Base-by-base conservation (phyloP, 2,888 invertebrate genomes). In the Sceliomorpha sp. region DNA sequence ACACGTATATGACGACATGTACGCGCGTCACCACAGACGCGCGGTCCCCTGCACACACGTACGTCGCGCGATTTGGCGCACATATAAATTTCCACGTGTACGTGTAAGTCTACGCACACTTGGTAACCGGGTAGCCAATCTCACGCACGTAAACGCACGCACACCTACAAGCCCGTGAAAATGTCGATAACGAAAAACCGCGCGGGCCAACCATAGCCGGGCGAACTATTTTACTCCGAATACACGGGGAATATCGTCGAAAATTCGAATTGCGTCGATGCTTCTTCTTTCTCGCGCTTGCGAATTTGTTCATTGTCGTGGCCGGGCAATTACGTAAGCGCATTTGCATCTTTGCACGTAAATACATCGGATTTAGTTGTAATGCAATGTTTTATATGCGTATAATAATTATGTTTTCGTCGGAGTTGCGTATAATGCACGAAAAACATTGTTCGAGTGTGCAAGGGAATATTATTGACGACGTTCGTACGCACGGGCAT, bases 131-230 rank as follows among this genome's bases (percentile, higher is more conserved):
- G 27, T 45, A 68, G 62, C 51, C 37, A 56, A 58, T 70, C 58
- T 72, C 68, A 74, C 72, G 70, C 70, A 74, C 70, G 62, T 66
- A 72, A 63, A 69, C 40, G 67, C 70, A 68, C 72, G 59, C 70
- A 72, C 70, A 69, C 70, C 47, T 53, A 70, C 71, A 64, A 64
- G 45, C 73, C n/a, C 45, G 82, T 78, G 81, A 85, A 87, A 86
- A 87, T 88, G 87, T 88, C 87, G 87, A 87, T 88, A 87, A 86
- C 86, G 86, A 87, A 87, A 87, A 87, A 87, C 83, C 87, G 79
- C 81, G 72, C 72, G 60, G 70, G 53, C 72, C 62, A 70, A 66
- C 59, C 76, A 70, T 73, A 72, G 73, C 74, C 73, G 69, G 62
- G 68, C 69, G 73, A 76, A 76, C 73, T 76, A 78, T 79, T 79